Evolutionary conservation across 2,113 vertebrate genomes (phyloP).

Genomic region (Diphyllodes magnificus): DNA sequence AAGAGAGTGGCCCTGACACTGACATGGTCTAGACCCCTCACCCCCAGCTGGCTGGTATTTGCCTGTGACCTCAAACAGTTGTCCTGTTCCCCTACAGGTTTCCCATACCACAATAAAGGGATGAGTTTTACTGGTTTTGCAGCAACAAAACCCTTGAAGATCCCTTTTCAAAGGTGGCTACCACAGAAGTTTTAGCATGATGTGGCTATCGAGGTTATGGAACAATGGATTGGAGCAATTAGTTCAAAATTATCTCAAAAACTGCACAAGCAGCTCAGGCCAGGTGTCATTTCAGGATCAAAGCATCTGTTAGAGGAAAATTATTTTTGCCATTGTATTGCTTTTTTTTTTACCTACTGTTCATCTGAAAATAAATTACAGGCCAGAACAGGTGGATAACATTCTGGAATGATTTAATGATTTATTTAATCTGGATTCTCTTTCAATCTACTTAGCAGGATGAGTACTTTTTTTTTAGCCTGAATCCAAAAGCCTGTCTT

Average conservation of each 20-base stretch:
- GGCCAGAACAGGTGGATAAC: constrained; percentile 53
- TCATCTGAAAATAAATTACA: constrained; percentile 46
- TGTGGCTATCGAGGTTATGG: not conserved
- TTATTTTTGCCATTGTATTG: not conserved
- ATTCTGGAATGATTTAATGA: constrained; percentile 55
- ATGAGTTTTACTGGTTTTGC: not conserved
- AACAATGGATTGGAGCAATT: not conserved
- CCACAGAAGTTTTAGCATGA: not conserved
- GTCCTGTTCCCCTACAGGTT: not conserved
- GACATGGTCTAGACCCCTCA: not conserved
- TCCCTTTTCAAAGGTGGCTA: not conserved
- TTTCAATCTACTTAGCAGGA: constrained; percentile 53
- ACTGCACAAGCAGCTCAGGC: not conserved
- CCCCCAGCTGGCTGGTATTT: not conserved
- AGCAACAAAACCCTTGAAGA: not conserved
- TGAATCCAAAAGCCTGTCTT: constrained; percentile 35
- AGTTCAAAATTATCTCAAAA: not conserved
- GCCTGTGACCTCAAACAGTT: not conserved
- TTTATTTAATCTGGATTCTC: constrained; percentile 65
- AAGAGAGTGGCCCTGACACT: not conserved
- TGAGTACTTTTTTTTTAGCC: not conserved
- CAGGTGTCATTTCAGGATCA: constrained; percentile 37
- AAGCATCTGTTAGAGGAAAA: constrained; percentile 18
- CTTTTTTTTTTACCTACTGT: not conserved
- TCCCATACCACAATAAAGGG: not conserved